Evolutionary conservation across 2,113 vertebrate genomes (phyloP).

Genomic region (Morone chrysops): DNA sequence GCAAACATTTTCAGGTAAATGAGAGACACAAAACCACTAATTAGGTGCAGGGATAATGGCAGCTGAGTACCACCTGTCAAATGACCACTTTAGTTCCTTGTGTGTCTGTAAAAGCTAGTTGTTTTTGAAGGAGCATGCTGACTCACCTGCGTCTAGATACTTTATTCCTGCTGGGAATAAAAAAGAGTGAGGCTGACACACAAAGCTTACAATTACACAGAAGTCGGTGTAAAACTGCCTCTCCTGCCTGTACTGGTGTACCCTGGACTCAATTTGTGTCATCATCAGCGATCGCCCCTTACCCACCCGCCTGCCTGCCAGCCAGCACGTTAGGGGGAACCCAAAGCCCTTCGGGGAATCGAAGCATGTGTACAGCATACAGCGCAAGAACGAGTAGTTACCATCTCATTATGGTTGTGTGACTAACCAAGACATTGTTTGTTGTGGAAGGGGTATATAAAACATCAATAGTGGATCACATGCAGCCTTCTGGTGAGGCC

Average conservation of each 20-base stretch:
- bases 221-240: conserved; percentile 42
- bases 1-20: conserved; percentile 76
- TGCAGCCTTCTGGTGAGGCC: conserved; percentile 37
- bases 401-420: conserved; percentile 63
- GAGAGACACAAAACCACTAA: conserved; percentile 72
- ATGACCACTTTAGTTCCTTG: conserved; percentile 68
- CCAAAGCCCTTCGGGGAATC: conserved; percentile 39
- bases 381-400: conserved; percentile 35
- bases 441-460: conserved; percentile 67
- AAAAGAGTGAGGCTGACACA: conserved; percentile 60
- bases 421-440: conserved; percentile 68
- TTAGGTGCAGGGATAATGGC: conserved; percentile 74
- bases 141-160: conserved; percentile 67
- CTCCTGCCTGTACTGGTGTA: conserved; percentile 36
- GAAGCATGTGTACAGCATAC: conserved; percentile 38
- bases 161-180: conserved; percentile 46
- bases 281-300: conserved; percentile 44
- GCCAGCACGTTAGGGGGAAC: conserved; percentile 26
- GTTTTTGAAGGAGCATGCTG: conserved; percentile 69
- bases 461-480: conserved; percentile 57
- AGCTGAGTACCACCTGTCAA: conserved; percentile 77
- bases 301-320: not conserved
- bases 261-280: conserved; percentile 52
- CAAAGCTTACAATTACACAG: conserved; percentile 63
- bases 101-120: conserved; percentile 62